Evolutionary conservation across 2,797 vertebrate species (phyloP).

Genomic region (Parambassis ranga): DNA sequence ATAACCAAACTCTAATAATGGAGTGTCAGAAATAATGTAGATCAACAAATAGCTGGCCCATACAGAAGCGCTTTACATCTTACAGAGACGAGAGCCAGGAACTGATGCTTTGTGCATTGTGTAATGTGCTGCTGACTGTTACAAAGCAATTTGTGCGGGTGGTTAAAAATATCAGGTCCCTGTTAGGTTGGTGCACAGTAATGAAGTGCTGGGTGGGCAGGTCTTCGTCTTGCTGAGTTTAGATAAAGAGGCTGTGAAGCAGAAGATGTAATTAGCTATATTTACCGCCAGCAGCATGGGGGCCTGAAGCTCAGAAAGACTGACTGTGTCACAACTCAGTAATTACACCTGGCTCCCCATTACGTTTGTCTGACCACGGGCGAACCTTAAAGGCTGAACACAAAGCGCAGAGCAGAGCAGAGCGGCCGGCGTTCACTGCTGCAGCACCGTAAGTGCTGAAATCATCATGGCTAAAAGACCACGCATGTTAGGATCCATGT

Average conservation of each 20-base stretch:
- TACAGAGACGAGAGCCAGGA: too few species aligned
- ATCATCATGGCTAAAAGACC: too few species aligned
- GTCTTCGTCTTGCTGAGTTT: slow-evolving; percentile 79
- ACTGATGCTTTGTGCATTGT: slow-evolving; percentile 27
- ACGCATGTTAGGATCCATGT: too few species aligned
- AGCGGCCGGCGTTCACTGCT: background rate
- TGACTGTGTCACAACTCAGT: slow-evolving; percentile 67
- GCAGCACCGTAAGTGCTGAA: background rate
- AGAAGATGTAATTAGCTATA: slow-evolving; percentile 80
- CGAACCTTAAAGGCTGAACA: background rate
- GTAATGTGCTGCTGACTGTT: slow-evolving; percentile 47
- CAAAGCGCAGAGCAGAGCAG: slow-evolving; percentile 7
- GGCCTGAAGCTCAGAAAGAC: slow-evolving; percentile 58
- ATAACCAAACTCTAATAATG: too few species aligned
- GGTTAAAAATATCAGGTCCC: slow-evolving; percentile 56
- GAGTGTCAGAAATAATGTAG: too few species aligned
- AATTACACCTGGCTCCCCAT: slow-evolving; percentile 66
- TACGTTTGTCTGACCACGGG: slow-evolving; percentile 27
- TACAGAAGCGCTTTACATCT: too few species aligned
- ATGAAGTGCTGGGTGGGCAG: slow-evolving; percentile 78
- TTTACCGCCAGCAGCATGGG: slow-evolving; percentile 68
- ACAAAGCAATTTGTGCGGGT: slow-evolving; percentile 62
- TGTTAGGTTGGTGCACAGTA: slow-evolving; percentile 70
- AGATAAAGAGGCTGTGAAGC: slow-evolving; percentile 77
- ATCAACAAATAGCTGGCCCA: background rate